These are phyloP conservation scores for Oreohelix idahoensis DNA, from an alignment of 1,140 invertebrate species.

Conservation along the genomic window DNA sequence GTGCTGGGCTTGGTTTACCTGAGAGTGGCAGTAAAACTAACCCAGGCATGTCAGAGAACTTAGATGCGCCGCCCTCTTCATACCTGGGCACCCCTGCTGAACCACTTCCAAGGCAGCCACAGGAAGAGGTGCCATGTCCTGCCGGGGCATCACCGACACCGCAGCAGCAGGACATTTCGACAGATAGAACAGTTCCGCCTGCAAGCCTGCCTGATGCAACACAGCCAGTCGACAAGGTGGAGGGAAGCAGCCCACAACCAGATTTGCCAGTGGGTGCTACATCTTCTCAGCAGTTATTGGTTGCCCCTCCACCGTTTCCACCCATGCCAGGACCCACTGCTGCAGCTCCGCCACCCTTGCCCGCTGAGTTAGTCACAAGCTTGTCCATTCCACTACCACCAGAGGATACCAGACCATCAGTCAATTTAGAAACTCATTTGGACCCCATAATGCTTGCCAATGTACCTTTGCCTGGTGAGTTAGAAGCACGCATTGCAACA, in stretches of 20 bases:
- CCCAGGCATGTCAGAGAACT: neutral
- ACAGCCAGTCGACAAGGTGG: neutral
- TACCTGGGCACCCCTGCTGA: neutral
- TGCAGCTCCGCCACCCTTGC: neutral
- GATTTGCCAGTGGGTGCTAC: neutral
- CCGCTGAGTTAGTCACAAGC: neutral
- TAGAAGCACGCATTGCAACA: neutral
- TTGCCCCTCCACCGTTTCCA: neutral
- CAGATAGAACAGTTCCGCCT: slow-evolving; percentile 2
- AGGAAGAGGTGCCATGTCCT: too few species aligned
- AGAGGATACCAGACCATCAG: neutral
- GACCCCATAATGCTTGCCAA: slow-evolving; percentile 4
- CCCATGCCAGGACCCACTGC: neutral
- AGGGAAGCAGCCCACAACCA: too few species aligned
- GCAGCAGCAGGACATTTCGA: slow-evolving; percentile 21
- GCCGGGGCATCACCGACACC: neutral
- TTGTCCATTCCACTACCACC: slow-evolving; percentile 19
- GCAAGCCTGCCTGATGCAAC: slow-evolving; percentile 2
- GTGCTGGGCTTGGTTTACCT: neutral
- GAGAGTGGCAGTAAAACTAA: neutral
- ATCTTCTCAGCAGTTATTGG: neutral
- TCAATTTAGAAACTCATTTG: neutral
- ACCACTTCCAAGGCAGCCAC: neutral
- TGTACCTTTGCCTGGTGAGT: slow-evolving; percentile 17
- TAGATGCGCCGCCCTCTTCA: neutral